These are phyloP conservation scores for Bagarius yarrelli DNA, from an alignment of 2,113 vertebrate species.

Conservation along the genomic window DNA sequence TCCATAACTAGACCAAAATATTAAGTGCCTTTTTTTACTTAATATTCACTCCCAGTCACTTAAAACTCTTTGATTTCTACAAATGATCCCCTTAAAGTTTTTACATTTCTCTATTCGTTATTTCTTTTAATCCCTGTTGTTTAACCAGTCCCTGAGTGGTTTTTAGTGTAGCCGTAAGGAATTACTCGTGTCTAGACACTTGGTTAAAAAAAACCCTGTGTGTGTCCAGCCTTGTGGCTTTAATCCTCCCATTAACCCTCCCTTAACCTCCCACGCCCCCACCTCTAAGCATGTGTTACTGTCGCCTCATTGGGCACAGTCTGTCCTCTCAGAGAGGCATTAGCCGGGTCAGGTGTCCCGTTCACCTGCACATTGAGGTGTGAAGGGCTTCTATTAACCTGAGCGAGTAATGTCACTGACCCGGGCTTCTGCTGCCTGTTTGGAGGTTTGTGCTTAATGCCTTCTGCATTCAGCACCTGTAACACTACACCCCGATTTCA, in stretches of 20 bases:
- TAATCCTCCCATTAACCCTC: slow-evolving; percentile 49
- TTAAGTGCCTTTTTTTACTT: not conserved
- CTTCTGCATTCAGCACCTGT: slow-evolving; percentile 34
- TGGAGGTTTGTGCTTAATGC: slow-evolving; percentile 33
- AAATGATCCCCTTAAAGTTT: too few relatives aligned
- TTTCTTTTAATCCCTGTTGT: not conserved
- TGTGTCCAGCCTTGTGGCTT: slow-evolving; percentile 32
- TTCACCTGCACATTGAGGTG: slow-evolving; percentile 48
- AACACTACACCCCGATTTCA: slow-evolving; percentile 50
- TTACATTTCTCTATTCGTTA: too few relatives aligned
- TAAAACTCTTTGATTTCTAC: too few relatives aligned
- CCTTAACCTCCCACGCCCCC: slow-evolving; percentile 46
- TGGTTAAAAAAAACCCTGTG: slow-evolving; percentile 6
- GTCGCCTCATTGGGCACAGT: slow-evolving; percentile 49
- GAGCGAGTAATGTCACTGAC: slow-evolving; percentile 45
- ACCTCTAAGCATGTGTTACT: slow-evolving; percentile 46
- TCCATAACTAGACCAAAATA: not conserved
- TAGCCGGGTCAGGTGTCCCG: slow-evolving; percentile 47
- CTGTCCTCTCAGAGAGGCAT: slow-evolving; percentile 45
- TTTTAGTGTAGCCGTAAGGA: not conserved
- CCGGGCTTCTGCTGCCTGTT: slow-evolving; percentile 27
- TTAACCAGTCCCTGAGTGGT: not conserved
- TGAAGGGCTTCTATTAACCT: slow-evolving; percentile 50
- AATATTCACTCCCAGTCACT: not conserved
- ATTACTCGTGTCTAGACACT: slow-evolving; percentile 9